phyloP scores from a whole-genome alignment of 30 jellyfish, hydroid and myxozoan genomes.

The Aurelia aurita region DNA sequence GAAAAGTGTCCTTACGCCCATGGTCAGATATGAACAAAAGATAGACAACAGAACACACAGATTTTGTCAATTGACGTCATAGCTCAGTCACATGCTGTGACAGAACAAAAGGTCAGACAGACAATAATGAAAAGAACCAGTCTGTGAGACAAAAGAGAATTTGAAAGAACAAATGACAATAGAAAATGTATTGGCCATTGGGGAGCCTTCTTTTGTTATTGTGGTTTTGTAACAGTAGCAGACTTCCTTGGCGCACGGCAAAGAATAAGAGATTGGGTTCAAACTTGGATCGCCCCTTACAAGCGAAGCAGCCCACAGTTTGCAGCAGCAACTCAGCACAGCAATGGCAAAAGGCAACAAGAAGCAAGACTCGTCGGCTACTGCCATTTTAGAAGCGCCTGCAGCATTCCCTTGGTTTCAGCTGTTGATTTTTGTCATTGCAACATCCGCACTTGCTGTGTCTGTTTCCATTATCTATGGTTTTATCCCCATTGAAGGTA shows the following conservation, averaged over 20 bases:
- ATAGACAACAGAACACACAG: no score
- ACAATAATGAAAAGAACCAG: background rate
- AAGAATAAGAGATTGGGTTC: background rate
- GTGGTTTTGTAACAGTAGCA: conserved; percentile 14
- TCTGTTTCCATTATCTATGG: conserved; percentile 69
- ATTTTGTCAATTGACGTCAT: no score
- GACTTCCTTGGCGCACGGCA: background rate
- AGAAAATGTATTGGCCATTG: no score
- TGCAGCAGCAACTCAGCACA: no score
- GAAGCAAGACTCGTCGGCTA: conserved; percentile 33
- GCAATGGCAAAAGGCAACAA: conserved; percentile 25
- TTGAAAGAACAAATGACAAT: no score
- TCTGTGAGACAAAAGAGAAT: no score
- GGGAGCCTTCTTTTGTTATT: no score
- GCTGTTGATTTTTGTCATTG: conserved; percentile 58
- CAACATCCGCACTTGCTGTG: conserved; percentile 71
- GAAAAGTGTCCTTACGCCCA: no score
- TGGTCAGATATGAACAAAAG: no score
- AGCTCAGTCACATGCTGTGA: background rate
- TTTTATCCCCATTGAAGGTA: conserved; percentile 71
- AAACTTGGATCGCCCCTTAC: background rate
- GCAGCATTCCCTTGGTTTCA: conserved; percentile 63
- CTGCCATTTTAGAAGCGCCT: conserved; percentile 15
- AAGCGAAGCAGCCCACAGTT: background rate
- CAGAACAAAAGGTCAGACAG: background rate